Evolutionary conservation across 2,113 vertebrate genomes (phyloP).

Genomic region (Colius striatus): DNA sequence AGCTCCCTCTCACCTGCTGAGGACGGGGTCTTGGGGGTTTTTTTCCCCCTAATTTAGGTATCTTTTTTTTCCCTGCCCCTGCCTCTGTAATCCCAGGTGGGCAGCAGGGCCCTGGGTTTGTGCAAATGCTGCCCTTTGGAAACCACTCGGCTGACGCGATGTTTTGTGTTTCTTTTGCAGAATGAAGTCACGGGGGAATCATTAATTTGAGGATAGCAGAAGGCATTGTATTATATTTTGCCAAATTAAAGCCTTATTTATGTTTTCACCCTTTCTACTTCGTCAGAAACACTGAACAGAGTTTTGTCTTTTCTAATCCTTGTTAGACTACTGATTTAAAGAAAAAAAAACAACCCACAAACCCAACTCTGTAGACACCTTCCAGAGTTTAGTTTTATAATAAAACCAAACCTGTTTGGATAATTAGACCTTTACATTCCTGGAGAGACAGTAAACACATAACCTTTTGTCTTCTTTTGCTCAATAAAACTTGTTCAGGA

Average conservation of each 20-base stretch:
- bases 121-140: background rate
- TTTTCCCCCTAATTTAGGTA: background rate
- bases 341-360: background rate
- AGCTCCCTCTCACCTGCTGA: background rate
- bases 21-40: background rate
- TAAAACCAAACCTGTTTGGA: slow-evolving; percentile 77
- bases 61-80: background rate
- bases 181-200: slow-evolving; percentile 74
- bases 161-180: slow-evolving; percentile 76
- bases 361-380: slow-evolving; percentile 78
- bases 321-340: slow-evolving; percentile 88
- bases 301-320: slow-evolving; percentile 88
- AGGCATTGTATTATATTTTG: slow-evolving; percentile 87
- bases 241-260: slow-evolving; percentile 91
- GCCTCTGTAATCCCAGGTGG: fast-evolving
- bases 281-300: slow-evolving; percentile 87
- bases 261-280: slow-evolving; percentile 89
- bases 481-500: slow-evolving; percentile 79
- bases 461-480: slow-evolving; percentile 78
- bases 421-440: slow-evolving; percentile 86
- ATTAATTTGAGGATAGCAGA: slow-evolving; percentile 76
- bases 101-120: background rate
- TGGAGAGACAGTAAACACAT: slow-evolving; percentile 77
- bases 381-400: slow-evolving; percentile 86
- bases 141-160: background rate